Conservation (phyloP, 2,888 invertebrate species). For the Ariolimax columbianus region DNA sequence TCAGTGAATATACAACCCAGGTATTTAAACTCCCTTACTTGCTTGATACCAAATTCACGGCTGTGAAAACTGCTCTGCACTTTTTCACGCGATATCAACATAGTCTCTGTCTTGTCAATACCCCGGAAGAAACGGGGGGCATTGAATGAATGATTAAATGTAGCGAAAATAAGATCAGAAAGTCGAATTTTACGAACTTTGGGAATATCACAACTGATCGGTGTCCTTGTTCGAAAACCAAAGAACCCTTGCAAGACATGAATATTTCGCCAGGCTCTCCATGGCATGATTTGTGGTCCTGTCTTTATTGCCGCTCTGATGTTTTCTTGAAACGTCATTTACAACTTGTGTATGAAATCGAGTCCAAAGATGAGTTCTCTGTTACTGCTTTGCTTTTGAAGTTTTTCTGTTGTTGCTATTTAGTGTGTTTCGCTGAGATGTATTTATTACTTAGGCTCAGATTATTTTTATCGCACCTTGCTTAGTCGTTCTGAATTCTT, state of each 20-base stretch:
- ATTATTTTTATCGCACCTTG: background rate
- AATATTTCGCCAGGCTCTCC: background rate
- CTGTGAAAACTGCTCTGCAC: too few relatives aligned
- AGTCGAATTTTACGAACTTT: too few relatives aligned
- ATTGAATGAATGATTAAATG: too few relatives aligned
- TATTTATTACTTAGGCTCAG: background rate
- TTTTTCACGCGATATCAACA: too few relatives aligned
- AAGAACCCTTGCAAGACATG: background rate
- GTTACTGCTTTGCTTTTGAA: background rate
- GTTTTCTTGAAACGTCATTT: background rate
- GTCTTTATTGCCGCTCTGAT: constrained; percentile 1
- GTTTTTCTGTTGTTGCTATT: constrained; percentile 1
- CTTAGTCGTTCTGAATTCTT: background rate
- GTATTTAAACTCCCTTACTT: too few relatives aligned
- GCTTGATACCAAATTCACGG: too few relatives aligned
- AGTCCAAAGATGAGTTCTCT: background rate
- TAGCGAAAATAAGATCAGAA: too few relatives aligned
- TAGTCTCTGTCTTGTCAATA: too few relatives aligned
- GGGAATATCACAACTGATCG: too few relatives aligned
- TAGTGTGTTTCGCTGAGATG: background rate
- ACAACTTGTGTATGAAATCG: background rate
- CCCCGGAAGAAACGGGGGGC: too few relatives aligned
- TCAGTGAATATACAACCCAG: too few relatives aligned
- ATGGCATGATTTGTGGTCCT: background rate
- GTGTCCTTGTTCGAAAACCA: too few relatives aligned